phyloP scores from a whole-genome alignment of 1,140 invertebrate species.

The Cecropterus lyciades region DNA sequence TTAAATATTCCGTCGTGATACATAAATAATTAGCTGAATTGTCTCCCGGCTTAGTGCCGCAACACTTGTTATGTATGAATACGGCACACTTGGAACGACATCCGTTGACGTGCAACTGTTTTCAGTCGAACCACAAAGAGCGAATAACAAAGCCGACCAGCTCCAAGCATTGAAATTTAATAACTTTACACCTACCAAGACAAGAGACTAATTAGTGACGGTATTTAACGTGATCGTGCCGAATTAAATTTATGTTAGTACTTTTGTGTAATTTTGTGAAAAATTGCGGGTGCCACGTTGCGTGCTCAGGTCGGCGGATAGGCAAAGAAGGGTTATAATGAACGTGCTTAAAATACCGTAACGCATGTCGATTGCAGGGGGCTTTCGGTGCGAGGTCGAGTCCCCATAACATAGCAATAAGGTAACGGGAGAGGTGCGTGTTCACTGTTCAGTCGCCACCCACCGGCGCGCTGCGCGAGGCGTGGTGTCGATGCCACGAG shows the following conservation, averaged over 20 bases:
- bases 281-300: slow-evolving; percentile 25
- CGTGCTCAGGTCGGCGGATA: slow-evolving; percentile 9
- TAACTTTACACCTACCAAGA: slow-evolving; percentile 43
- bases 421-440: slow-evolving; percentile 79
- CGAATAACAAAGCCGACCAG: slow-evolving; percentile 52
- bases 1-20: slow-evolving; percentile 38
- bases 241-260: slow-evolving; percentile 30
- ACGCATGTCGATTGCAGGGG: slow-evolving; percentile 56
- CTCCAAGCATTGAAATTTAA: slow-evolving; percentile 52
- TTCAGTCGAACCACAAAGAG: slow-evolving; percentile 58
- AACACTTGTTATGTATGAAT: slow-evolving; percentile 66
- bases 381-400: slow-evolving; percentile 75
- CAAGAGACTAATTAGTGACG: slow-evolving; percentile 49
- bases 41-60: slow-evolving; percentile 40
- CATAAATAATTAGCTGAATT: slow-evolving; percentile 42
- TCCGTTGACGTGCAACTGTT: slow-evolving; percentile 67
- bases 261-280: slow-evolving; percentile 25
- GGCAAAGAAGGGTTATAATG: slow-evolving; percentile 30
- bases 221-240: slow-evolving; percentile 31
- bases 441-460: slow-evolving; percentile 70
- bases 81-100: slow-evolving; percentile 48
- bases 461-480: slow-evolving; percentile 70
- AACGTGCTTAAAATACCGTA: slow-evolving; percentile 45
- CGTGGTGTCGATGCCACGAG: slow-evolving; percentile 63
- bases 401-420: slow-evolving; percentile 79